phyloP scores from a whole-genome alignment of 1,140 invertebrate genomes.

The Papilio xuthus region DNA sequence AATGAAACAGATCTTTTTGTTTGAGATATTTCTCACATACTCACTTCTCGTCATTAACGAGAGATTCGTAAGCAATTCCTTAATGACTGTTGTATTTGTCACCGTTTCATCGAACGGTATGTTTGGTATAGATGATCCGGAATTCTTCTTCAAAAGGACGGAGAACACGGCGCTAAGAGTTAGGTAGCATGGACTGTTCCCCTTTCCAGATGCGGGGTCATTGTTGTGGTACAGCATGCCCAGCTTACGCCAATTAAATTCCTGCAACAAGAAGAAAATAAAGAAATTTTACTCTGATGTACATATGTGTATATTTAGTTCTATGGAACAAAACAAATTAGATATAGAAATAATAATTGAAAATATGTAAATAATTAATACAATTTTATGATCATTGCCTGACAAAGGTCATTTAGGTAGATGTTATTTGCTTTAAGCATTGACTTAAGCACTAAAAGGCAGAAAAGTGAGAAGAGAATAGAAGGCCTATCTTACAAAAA shows the following conservation, averaged over 20 bases:
- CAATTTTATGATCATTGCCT: not conserved
- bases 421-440: too few species aligned
- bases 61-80: conserved; percentile 84
- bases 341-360: not conserved
- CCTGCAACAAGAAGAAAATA: conserved; percentile 75
- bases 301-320: not conserved
- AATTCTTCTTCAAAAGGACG: conserved; percentile 84
- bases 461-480: too few species aligned
- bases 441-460: too few species aligned
- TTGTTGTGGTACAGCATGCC: conserved; percentile 89
- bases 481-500: too few species aligned
- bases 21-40: conserved; percentile 70
- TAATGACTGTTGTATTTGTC: conserved; percentile 79
- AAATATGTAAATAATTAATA: not conserved
- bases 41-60: conserved; percentile 90
- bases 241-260: conserved; percentile 87
- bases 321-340: not conserved
- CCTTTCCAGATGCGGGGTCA: conserved; percentile 75
- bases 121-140: conserved; percentile 56
- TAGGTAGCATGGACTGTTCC: conserved; percentile 89
- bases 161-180: conserved; percentile 86
- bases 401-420: not conserved
- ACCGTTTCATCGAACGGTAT: conserved; percentile 76
- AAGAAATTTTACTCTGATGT: not conserved
- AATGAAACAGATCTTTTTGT: conserved; percentile 46